Base-by-base conservation (phyloP, 1,140 invertebrate species). In the Eupristina koningsbergeri region DNA sequence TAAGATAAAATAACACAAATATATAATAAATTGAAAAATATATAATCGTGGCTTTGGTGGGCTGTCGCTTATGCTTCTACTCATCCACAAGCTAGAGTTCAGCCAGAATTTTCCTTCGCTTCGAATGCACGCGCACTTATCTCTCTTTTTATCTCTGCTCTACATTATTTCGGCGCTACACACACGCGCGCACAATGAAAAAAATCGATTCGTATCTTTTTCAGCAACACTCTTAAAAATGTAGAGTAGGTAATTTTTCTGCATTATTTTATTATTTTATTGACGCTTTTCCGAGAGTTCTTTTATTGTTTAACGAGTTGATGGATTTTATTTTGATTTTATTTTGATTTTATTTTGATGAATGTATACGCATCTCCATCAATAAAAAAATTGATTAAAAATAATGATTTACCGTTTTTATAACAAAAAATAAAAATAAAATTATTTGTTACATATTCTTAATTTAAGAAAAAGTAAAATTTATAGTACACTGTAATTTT, bases 121-220 rank as follows among this genome's bases (percentile, higher is more conserved):
- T 64, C 63, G 78, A 50, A 36, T 31, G 31, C 41, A 36, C 78
- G 19, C 39, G 41, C 58, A n/a, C 31, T 45, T 71, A 41, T 79
- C 67, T 67, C 26, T 71, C 17, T 71, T n/a, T n/a, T 80, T 34
- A 26, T 45, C 39, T 45, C 19, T 22, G 22, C 29, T 13, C 5
- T 17, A 36, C 78, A n/a, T 79, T 79, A 61, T 79, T 79, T 67
- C 39, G 41, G 34, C 26, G 58, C n/a, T 2, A 22, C n/a, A 39
- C 64, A 39, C 29, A 41, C 39, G 67, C 39, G 50, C 41, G 22
- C 34, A 63, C 75, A 39, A 29, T 26, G 74, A 45, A 50, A 63
- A 13, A 64, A 79, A 79, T 79, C 76, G 76, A 79, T 79, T 79
- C 58, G 11, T 41, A 63, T 29, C 64, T 69, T 69, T 39, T 31